Conservation (phyloP, 2,888 invertebrate species). For the Rotaria socialis region DNA sequence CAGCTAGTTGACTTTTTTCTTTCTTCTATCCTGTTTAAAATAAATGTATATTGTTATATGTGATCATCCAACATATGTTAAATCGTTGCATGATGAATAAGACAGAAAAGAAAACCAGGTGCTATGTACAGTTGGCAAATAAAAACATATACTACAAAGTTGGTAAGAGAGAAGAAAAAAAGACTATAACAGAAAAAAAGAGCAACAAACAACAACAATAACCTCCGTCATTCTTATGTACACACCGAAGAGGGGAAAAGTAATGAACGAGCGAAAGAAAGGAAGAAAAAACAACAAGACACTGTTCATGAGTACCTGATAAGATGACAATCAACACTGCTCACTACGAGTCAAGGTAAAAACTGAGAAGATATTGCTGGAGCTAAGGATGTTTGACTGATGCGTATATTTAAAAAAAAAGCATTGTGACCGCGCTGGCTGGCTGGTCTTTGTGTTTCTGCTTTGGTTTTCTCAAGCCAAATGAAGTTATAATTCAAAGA, state of each 20-base stretch:
- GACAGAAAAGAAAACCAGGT: background rate
- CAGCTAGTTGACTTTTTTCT: background rate
- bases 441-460: background rate
- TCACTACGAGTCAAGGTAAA: background rate
- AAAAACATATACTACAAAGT: background rate
- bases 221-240: slow-evolving; percentile 1
- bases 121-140: background rate
- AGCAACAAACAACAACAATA: background rate
- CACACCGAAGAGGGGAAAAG: background rate
- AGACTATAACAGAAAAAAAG: background rate
- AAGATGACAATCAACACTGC: background rate
- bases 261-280: too few relatives aligned
- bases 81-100: background rate
- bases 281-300: background rate
- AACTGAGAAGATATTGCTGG: background rate
- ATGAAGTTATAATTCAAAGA: too few relatives aligned
- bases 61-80: background rate
- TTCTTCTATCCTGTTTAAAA: background rate
- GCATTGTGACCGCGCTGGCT: background rate
- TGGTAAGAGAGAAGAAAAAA: background rate
- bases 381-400: background rate
- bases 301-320: background rate
- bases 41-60: background rate
- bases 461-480: background rate
- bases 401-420: background rate